A percentile compares a stretch with the other conserved stretches of the same genome.
phyloP scores from a whole-genome alignment of 2,797 vertebrate species.

The Brachymystax lenok region DNA sequence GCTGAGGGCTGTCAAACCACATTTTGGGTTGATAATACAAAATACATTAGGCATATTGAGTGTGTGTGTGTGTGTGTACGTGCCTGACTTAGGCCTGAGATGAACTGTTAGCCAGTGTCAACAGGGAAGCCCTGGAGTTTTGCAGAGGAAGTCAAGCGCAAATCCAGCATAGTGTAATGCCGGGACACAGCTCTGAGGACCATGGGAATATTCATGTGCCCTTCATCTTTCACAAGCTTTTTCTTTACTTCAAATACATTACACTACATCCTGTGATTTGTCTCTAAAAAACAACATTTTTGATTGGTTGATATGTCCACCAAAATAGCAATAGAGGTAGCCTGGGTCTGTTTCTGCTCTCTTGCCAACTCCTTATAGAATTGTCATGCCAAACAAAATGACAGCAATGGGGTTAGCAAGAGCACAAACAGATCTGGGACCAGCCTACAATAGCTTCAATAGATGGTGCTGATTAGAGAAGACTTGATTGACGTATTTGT shows the following conservation, averaged over 20 bases:
- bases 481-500: no score
- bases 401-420: neutral
- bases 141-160: neutral
- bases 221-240: neutral
- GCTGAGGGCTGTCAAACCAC: slow-evolving; percentile 47
- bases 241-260: neutral
- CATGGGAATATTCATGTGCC: neutral
- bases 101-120: slow-evolving; percentile 44
- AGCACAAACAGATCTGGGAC: neutral
- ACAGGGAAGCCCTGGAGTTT: slow-evolving; percentile 18
- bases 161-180: slow-evolving; percentile 1
- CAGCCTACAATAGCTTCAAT: neutral
- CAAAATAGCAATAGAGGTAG: neutral
- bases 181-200: slow-evolving; percentile 7
- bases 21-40: slow-evolving; percentile 26
- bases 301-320: neutral
- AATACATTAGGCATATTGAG: slow-evolving; percentile 27
- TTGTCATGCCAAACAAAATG: neutral
- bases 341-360: neutral
- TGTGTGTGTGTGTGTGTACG: neutral
- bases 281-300: neutral
- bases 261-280: neutral
- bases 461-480: no score
- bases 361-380: neutral
- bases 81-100: slow-evolving; percentile 21